phyloP scores from a whole-genome alignment of 1,140 invertebrate species.

The Probaryconus sp. region DNA sequence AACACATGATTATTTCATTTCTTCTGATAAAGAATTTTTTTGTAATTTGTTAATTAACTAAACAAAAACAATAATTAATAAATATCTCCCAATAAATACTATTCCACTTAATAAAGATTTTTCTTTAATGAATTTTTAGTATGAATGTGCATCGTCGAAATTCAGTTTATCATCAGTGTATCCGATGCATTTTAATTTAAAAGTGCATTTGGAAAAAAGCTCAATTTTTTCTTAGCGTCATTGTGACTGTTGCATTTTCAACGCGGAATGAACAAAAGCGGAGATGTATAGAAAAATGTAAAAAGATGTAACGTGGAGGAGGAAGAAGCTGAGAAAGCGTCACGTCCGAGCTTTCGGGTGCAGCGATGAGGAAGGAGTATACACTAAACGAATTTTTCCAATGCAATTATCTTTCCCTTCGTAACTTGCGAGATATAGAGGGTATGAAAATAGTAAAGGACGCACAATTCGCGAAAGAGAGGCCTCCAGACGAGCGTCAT shows the following conservation, averaged over 20 bases:
- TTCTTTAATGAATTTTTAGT: no score
- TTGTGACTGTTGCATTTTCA: conserved; percentile 33
- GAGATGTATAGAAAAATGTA: conserved; percentile 25
- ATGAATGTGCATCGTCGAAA: no score
- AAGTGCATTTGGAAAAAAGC: conserved; percentile 16
- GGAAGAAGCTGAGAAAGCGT: conserved; percentile 30
- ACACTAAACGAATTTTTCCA: conserved; percentile 65
- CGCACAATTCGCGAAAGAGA: conserved; percentile 21
- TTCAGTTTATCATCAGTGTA: no score
- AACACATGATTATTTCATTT: no score
- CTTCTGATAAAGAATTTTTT: no score
- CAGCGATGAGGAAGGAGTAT: conserved; percentile 41
- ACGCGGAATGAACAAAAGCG: conserved; percentile 27
- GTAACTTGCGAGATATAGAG: conserved; percentile 36
- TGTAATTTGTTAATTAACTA: no score
- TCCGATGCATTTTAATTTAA: conserved; percentile 35
- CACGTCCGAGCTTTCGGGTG: conserved; percentile 50
- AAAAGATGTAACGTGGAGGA: conserved; percentile 27
- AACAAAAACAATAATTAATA: no score
- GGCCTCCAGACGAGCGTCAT: conserved; percentile 32
- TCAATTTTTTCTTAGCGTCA: conserved; percentile 33
- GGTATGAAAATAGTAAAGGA: conserved; percentile 53
- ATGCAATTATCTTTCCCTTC: conserved; percentile 63
- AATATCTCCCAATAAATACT: no score
- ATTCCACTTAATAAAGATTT: no score